These are phyloP conservation scores for Oscheius sp. DNA, from an alignment of 2,888 invertebrate genomes.

Conservation along the genomic window DNA sequence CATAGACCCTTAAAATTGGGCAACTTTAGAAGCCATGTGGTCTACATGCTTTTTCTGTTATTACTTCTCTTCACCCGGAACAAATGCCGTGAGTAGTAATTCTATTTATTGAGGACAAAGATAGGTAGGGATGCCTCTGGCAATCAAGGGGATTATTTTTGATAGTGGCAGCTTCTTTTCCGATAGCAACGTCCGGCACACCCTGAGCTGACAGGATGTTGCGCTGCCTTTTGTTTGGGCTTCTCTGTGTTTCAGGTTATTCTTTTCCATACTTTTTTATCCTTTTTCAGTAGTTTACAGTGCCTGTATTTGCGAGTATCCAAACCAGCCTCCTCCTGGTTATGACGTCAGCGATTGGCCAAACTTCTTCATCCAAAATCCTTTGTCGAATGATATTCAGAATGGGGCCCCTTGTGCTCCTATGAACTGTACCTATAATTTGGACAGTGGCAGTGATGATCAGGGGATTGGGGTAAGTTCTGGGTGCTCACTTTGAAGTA, in stretches of 20 bases:
- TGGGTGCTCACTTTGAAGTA: background rate
- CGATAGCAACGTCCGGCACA: background rate
- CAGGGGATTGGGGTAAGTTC: conserved; percentile 11
- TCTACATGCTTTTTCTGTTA: too few relatives aligned
- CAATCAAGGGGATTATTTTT: background rate
- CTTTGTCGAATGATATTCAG: background rate
- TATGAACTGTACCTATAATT: background rate
- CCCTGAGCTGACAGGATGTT: background rate
- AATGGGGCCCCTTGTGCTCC: background rate
- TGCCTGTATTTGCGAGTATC: background rate
- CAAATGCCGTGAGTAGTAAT: too few relatives aligned
- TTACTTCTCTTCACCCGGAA: too few relatives aligned
- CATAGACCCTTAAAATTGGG: too few relatives aligned
- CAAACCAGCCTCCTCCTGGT: background rate
- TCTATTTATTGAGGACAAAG: too few relatives aligned
- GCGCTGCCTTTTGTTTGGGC: background rate
- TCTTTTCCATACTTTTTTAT: background rate
- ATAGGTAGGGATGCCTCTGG: too few relatives aligned
- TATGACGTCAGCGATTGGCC: conserved; percentile 1
- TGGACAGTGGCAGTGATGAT: background rate
- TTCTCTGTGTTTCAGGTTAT: conserved; percentile 2
- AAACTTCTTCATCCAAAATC: conserved; percentile 10
- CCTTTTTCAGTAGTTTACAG: background rate
- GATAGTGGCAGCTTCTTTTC: background rate
- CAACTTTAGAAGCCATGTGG: too few relatives aligned